Evolutionary conservation across 2,113 vertebrate genomes (phyloP).

Genomic region (Gambusia holbrooki): DNA sequence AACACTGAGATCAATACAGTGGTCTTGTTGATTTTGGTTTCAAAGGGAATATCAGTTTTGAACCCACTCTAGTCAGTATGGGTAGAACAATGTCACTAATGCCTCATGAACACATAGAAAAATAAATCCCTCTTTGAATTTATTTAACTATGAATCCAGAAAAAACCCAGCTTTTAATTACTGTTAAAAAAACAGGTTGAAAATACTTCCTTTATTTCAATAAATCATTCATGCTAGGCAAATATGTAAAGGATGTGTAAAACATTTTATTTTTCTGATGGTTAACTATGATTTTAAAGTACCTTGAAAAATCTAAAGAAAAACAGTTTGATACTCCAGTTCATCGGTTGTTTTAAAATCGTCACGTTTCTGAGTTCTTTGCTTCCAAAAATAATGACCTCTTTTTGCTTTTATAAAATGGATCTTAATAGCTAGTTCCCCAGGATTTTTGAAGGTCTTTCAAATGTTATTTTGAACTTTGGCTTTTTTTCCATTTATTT

Average conservation of each 20-base stretch:
- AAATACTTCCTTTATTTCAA: too few relatives aligned
- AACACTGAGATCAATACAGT: constrained; percentile 36
- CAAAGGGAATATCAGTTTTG: constrained; percentile 25
- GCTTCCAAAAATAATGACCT: background rate
- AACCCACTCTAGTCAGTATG: constrained; percentile 10
- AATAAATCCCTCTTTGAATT: background rate
- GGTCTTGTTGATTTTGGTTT: constrained; percentile 25
- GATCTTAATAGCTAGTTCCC: background rate
- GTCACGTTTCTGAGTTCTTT: background rate
- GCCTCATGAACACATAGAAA: background rate
- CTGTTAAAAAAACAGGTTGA: too few relatives aligned
- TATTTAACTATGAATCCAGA: background rate
- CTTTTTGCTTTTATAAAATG: background rate
- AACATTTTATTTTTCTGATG: background rate
- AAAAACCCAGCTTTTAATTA: too few relatives aligned
- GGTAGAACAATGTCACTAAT: constrained; percentile 21
- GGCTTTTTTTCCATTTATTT: background rate
- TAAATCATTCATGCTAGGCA: background rate
- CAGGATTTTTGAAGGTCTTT: background rate
- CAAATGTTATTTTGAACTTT: background rate
- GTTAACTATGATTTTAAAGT: background rate
- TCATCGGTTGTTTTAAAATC: background rate
- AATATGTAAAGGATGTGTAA: background rate
- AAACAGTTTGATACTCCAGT: background rate
- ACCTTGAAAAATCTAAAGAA: background rate